phyloP scores from a whole-genome alignment of 1,140 invertebrate genomes.

The Drosophila lini region DNA sequence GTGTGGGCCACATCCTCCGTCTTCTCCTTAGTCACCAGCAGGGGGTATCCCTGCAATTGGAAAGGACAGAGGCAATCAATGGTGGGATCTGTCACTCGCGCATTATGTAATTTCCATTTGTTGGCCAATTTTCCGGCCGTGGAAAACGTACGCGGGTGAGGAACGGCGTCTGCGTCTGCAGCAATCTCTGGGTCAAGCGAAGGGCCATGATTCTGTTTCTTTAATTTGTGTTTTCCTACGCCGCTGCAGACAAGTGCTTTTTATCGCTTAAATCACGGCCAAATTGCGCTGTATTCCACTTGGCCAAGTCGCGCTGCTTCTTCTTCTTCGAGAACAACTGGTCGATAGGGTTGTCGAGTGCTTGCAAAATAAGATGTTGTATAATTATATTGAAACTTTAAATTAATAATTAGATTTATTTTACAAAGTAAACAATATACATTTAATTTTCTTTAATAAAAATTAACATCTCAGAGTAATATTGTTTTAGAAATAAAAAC shows the following conservation, averaged over 20 bases:
- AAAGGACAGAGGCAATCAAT: constrained; percentile 10
- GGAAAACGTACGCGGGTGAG: constrained; percentile 71
- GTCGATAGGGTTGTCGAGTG: constrained; percentile 1
- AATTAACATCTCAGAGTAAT: too few relatives aligned
- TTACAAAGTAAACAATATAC: too few relatives aligned
- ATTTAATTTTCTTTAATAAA: neutral
- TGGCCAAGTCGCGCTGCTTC: constrained; percentile 42
- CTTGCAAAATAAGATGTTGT: fast-evolving
- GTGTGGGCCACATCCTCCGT: constrained; percentile 81
- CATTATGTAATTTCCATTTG: constrained; percentile 78
- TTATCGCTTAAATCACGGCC: constrained; percentile 39
- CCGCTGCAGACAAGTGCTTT: constrained; percentile 29
- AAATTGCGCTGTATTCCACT: constrained; percentile 39
- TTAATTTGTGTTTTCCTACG: constrained; percentile 20
- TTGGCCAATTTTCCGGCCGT: constrained; percentile 33
- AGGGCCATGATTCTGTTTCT: constrained; percentile 69
- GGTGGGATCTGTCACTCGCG: constrained; percentile 4
- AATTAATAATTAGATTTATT: too few relatives aligned
- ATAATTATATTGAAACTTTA: neutral
- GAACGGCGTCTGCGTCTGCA: constrained; percentile 78
- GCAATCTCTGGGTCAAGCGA: constrained; percentile 76
- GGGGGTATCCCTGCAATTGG: constrained; percentile 68
- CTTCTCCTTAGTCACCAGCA: constrained; percentile 83
- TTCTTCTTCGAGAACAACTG: constrained; percentile 32
- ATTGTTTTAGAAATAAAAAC: neutral